Conservation (phyloP, 64 coral and sea anemone species). For the Hydrozoanthus tunicans region DNA sequence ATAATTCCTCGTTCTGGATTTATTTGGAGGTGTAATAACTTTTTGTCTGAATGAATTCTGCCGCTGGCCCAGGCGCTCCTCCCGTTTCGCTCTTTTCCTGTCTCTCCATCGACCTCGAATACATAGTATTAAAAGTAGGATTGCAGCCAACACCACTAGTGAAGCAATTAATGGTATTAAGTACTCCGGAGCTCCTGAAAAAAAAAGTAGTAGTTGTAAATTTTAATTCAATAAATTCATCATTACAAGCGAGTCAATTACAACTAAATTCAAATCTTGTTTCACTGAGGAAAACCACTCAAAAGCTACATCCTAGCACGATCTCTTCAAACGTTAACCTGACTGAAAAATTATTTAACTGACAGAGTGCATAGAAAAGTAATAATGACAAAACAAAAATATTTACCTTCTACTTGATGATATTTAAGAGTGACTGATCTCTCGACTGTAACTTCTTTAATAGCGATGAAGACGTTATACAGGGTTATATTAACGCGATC, state of each 20-base stretch:
- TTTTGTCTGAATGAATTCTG: slow-evolving; percentile 75
- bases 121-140: slow-evolving; percentile 84
- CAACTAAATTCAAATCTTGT: no score
- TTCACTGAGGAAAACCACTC: no score
- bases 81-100: slow-evolving; percentile 53
- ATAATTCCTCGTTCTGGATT: slow-evolving; percentile 68
- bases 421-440: slow-evolving; percentile 76
- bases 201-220: not conserved
- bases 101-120: slow-evolving; percentile 91
- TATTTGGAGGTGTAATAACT: slow-evolving; percentile 65
- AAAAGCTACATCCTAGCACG: no score
- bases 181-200: slow-evolving; percentile 71
- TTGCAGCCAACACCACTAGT: slow-evolving; percentile 87
- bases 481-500: slow-evolving; percentile 66
- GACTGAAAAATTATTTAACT: not conserved
- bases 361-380: not conserved
- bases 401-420: slow-evolving; percentile 71
- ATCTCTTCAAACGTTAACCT: not conserved
- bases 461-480: slow-evolving; percentile 88
- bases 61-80: slow-evolving; percentile 50
- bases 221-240: not conserved
- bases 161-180: slow-evolving; percentile 89
- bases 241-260: no score
- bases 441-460: slow-evolving; percentile 84
- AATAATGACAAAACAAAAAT: not conserved